Evolutionary conservation across 2,888 invertebrate species (phyloP), one percentile per base, ranked within the genome.

Genomic region (Drosophila eohydei): DNA sequence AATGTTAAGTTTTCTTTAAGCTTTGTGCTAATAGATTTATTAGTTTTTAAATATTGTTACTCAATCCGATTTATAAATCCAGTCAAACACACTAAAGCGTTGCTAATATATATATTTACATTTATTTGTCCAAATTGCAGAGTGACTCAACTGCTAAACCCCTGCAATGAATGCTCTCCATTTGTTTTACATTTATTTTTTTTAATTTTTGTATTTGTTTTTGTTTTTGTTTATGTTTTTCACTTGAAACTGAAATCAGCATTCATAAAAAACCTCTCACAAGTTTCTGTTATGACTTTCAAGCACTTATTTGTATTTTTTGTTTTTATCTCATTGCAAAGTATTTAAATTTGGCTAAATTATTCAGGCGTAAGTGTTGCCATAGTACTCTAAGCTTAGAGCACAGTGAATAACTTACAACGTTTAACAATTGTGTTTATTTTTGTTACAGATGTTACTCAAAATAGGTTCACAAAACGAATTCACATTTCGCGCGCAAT

Each of bases 241-340:
- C 30, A 46, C 57, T 63, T 12, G 7, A 43, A 56, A 52, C 54
- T 7, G 16, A 28, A 41, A 40, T 48, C 46, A 6, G 30, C 9
- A 59, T 44, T 50, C 28, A 46, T 44, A 43, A 48, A 59, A 46
- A 38, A 34, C 12, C 8, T n/a, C 48, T 21, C 41, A 72, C 54
- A 32, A 46, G 67, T 55, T 68, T 30, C 12, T 38, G 21, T 63
- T 56, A 62, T 54, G 41, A 21, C 60, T 74, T 38, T 11, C 7
- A 62, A 51, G 30, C 57, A 55, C 67, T 73, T 69, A 58, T 63
- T 61, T 61, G n/a, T 60, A 73, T 69, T 28, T 57, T 40, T 43
- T 21, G 32, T 50, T 54, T 61, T 64, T 40, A 14, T 14, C 43
- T 26, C 38, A 54, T 46, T 67, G 21, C 56, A 50, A 65, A 62